phyloP scores from a whole-genome alignment of 2,888 invertebrate genomes.

The Drosophila nigricruria region DNA sequence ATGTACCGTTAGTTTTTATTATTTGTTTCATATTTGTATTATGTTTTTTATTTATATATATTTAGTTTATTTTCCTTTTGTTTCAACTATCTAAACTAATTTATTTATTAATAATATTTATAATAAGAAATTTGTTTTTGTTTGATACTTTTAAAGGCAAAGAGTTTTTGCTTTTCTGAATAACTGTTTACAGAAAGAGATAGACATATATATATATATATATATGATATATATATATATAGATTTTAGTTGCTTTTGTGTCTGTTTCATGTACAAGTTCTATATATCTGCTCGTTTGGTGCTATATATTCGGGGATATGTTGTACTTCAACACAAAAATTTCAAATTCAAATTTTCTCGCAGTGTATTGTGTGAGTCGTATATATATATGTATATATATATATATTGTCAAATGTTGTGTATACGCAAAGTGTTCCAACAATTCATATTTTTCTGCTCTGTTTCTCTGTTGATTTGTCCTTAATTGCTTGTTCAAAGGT shows the following conservation, averaged over 20 bases:
- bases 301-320: constrained; percentile 63
- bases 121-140: constrained; percentile 57
- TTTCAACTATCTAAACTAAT: constrained; percentile 68
- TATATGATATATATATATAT: constrained; percentile 1
- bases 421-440: constrained; percentile 40
- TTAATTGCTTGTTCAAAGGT: constrained; percentile 67
- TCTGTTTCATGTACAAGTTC: constrained; percentile 17
- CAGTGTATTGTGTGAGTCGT: constrained; percentile 38
- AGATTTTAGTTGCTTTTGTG: constrained; percentile 5
- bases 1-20: constrained; percentile 51
- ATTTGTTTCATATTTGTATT: constrained; percentile 4
- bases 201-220: constrained; percentile 20
- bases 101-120: constrained; percentile 12
- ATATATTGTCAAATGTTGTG: constrained; percentile 68
- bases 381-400: constrained; percentile 19
- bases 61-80: constrained; percentile 37
- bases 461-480: constrained; percentile 72
- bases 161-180: constrained; percentile 32
- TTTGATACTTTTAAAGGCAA: constrained; percentile 62
- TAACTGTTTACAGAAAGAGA: constrained; percentile 32
- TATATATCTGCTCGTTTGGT: constrained; percentile 29
- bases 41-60: constrained; percentile 3
- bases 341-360: constrained; percentile 7
- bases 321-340: constrained; percentile 52
- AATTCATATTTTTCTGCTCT: constrained; percentile 14